Base-by-base conservation (phyloP, 2,797 vertebrate species). In the Xenopus petersii region DNA sequence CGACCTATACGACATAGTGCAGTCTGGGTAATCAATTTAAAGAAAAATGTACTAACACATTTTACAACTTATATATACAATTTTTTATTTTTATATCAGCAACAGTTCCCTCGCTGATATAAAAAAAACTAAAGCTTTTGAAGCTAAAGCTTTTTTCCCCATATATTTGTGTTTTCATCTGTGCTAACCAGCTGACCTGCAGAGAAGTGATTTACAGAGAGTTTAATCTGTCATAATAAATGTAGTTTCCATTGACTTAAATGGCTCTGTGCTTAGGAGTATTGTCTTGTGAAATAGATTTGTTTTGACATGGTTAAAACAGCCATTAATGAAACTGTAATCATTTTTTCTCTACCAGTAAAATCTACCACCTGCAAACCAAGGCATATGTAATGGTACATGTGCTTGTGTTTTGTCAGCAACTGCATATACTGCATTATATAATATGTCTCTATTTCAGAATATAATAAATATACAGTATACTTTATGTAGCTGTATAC, bases 251-350 rank as follows among this genome's bases (percentile, higher is more conserved):
- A 13, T 30, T 75, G 30, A 12, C 33, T 56, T 70, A 33, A 36
- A 42, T 30, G 21, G n/a, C 6, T 17, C 58, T 10, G 21, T 46
- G 21, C 54, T 11, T 64, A 11, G 33, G 26, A 36, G 61, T 63
- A 63, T 63, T 63, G 61, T 11, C 55, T 48, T 9, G 26, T 74
- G 56, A 74, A 12, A 47, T 6, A 62, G 73, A 74, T 68, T 51
- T 49, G 30, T 61, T 64, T 24, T 74, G 73, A 68, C 73, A 68
- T 67, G 12, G 67, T 74, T 74, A 74, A 67, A 74, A 74, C 73
- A 62, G 47, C 65, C 73, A 74, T 74, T 62, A 68, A 67, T 55
- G 47, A 54, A 68, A 62, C 9, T 55, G 65, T 54, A 62, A 74
- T 68, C 42, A 67, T 61, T 42, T 63, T 63, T 16, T 10, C 30